Base-by-base conservation (phyloP, 1,140 invertebrate species). In the Anastrepha ludens region DNA sequence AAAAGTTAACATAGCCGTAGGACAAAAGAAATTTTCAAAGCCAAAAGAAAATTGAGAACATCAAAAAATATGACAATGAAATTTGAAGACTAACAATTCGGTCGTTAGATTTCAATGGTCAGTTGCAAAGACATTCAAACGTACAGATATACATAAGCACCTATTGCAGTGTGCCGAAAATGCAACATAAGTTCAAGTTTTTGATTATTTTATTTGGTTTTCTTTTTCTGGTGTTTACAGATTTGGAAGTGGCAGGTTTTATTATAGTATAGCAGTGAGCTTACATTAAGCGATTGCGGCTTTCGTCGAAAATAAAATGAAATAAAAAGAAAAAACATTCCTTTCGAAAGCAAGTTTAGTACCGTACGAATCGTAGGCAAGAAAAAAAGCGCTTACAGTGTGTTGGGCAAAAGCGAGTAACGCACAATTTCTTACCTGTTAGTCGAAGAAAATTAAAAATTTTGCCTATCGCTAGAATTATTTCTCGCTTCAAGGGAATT, bases 181-280 rank as follows among this genome's bases (percentile, higher is more conserved):
- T 81, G 74, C 74, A 81, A n/a, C 9, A 7, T 81, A 81, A 55
- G 74, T 81, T 81, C 74, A 81, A 81, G 47, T 55, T 50, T 81
- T 81, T 81, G 2, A 55, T 2, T 55, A 9, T 50, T 50, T 55
- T 55, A n/a, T 81, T 55, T 11, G 17, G 8, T 29, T 81, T 81
- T 81, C 47, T 58, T 8, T 15, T 20, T 55, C 17, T 55, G 20
- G 17, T 81, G 41, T 81, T 81, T 17, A 81, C 17, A 50, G 20
- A 4, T 50, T 55, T 55, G 13, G 17, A 50, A 44, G 8, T 7
- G 29, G 64, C 29, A 8, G 17, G 4, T 11, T 67, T 20, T 39
- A 5, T 20, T 8, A 39, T 29, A 20, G 5, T 13, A 74, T 47
- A 5, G 47, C 67, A 15, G 15, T 74, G 13, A 74, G 70, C 0